phyloP scores from a whole-genome alignment of 2,113 vertebrate genomes.

The Grammomys dolichurus region DNA sequence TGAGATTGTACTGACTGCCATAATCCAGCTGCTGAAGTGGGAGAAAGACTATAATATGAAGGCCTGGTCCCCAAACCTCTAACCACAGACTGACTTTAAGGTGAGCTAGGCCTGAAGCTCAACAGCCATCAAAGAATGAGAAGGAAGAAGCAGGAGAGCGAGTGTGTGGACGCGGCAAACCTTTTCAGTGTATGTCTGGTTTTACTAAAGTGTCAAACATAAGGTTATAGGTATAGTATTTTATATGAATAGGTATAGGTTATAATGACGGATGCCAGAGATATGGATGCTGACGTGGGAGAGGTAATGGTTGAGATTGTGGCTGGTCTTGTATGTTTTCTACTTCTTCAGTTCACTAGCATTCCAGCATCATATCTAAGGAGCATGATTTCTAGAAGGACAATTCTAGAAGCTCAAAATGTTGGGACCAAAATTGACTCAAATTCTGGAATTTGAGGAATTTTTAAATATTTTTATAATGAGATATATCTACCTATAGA shows the following conservation, averaged over 20 bases:
- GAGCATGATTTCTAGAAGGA: fast-evolving
- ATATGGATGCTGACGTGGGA: neutral
- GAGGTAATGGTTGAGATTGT: neutral
- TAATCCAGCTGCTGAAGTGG: fast-evolving
- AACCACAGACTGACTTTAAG: fast-evolving
- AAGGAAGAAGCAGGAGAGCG: too few relatives aligned
- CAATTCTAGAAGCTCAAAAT: neutral
- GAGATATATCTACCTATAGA: neutral
- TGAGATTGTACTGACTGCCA: neutral
- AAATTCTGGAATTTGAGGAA: neutral
- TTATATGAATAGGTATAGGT: too few relatives aligned
- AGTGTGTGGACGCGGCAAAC: neutral
- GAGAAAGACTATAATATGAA: fast-evolving
- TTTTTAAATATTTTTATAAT: neutral
- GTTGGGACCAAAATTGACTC: neutral
- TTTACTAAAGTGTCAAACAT: neutral
- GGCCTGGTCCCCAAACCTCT: neutral
- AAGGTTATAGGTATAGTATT: too few relatives aligned
- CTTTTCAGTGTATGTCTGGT: neutral
- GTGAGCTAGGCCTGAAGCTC: fast-evolving
- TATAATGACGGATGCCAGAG: neutral
- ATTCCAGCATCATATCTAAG: neutral
- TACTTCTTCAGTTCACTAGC: neutral
- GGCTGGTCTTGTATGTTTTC: neutral
- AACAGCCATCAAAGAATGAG: fast-evolving